Evolutionary conservation across 2,113 vertebrate genomes (phyloP).

Genomic region (Bubo bubo): DNA sequence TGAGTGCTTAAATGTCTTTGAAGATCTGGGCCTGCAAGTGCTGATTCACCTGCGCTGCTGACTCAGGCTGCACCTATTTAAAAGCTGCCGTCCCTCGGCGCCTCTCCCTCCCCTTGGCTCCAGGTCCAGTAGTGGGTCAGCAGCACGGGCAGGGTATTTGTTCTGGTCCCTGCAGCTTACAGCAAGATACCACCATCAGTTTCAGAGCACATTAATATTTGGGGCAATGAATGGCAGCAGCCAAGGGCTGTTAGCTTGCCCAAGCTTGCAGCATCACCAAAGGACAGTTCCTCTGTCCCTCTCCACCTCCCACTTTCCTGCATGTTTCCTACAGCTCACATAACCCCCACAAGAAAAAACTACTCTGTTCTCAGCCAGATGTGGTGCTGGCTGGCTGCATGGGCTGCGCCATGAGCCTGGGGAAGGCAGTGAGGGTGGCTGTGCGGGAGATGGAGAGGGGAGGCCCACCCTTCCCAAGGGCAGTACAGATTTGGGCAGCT

Average conservation of each 20-base stretch:
- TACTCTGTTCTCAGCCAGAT: neutral
- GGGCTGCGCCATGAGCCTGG: fast-evolving
- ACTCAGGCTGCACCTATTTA: neutral
- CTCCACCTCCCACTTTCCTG: neutral
- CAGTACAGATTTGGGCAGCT: neutral
- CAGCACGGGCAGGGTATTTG: fast-evolving
- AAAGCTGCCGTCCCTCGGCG: fast-evolving
- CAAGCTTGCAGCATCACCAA: neutral
- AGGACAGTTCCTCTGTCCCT: neutral
- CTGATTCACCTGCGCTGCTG: neutral
- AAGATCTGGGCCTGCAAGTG: neutral
- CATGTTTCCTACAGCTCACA: neutral
- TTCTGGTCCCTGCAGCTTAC: neutral
- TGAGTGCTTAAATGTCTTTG: neutral
- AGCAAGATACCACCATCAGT: neutral
- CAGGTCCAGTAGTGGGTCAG: neutral
- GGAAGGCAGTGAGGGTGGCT: neutral
- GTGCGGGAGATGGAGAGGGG: fast-evolving
- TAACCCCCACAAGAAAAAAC: neutral
- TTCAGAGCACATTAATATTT: neutral
- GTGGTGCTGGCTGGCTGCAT: neutral
- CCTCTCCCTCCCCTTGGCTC: neutral
- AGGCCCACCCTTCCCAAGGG: neutral
- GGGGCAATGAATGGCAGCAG: fast-evolving
- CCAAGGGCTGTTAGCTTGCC: neutral